Base-by-base conservation (phyloP, 2,113 vertebrate genomes). In the Chrysemys picta region DNA sequence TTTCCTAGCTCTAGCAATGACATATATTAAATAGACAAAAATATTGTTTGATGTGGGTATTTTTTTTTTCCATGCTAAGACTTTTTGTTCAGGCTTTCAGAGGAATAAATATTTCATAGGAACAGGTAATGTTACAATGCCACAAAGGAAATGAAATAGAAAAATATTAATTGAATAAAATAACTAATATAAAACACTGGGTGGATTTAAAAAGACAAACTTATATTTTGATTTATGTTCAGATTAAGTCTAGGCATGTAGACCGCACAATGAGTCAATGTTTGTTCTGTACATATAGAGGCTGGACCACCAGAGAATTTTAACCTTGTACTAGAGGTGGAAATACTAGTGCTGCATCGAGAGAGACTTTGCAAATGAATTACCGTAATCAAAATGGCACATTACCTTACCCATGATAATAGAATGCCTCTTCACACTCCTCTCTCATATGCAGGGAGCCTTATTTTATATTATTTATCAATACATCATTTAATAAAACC, bases 261-360 rank as follows among this genome's bases (percentile, higher is more conserved):
- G 91, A 87, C 78, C 89, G 90, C 90, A 95, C 93, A 94, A 65
- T 96, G 81, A 53, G 2, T 82, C 50, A 79, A 38, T 91, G 49
- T 96, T 96, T 97, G 95, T 95, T 96, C 80, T 91, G 29, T 59
- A 45, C 59, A 56, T 56, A 94, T 29, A 86, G 82, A 96, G 93
- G 80, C 1, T 35, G 69, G 93, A 96, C 93, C 94, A 95, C 88
- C 14, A 1, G 82, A 65, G 78, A 93, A 91, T 96, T 96, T 89
- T 83, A 94, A 89, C 91, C 84, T 95, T 85, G n/a, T 54, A 90
- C 47, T 38, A 89, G 96, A 97, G 85, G 38, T 0, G 1, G 80
- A 82, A 95, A 95, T 89, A 85, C 22, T 53, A 95, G 86, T 89
- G 76, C 65, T 94, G n/a, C 52, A 52, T 69, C 65, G 54, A 82